phyloP scores from a whole-genome alignment of 2,113 vertebrate species.

The Oceanodroma tethys region DNA sequence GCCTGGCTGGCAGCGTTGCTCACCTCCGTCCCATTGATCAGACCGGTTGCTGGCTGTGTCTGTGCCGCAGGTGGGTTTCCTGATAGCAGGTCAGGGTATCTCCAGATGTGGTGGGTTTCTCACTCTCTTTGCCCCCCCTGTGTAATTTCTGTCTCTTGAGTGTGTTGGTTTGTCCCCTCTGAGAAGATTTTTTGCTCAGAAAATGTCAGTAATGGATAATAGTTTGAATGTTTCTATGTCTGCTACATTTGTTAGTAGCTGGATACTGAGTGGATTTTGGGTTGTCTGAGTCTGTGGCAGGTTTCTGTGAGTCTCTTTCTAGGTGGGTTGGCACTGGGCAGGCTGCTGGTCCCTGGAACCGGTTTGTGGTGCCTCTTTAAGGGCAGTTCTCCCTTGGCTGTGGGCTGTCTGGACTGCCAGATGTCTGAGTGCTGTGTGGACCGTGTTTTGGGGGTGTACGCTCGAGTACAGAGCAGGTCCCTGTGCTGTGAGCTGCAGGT shows the following conservation, averaged over 20 bases:
- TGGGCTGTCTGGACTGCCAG: background rate
- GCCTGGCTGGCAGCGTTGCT: background rate
- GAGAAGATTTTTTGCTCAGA: background rate
- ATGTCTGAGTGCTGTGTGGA: background rate
- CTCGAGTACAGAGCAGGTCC: background rate
- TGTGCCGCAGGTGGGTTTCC: background rate
- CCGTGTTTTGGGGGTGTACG: background rate
- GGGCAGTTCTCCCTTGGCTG: background rate
- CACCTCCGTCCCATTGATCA: rapidly evolving
- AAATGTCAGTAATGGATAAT: background rate
- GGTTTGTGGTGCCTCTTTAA: background rate
- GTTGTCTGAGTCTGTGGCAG: background rate
- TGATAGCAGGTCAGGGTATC: background rate
- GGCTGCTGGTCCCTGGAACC: background rate
- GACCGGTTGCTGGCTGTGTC: background rate
- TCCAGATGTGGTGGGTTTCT: background rate
- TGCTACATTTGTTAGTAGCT: background rate
- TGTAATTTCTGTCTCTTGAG: background rate
- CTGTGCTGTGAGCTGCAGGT: background rate
- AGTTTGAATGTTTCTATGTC: background rate
- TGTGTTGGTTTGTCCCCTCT: background rate
- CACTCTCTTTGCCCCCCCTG: background rate
- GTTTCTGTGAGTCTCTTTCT: background rate
- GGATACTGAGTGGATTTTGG: background rate
- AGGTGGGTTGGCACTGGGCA: background rate